Percentiles rank a stretch among this genome's conserved stretches.
These are phyloP conservation scores for Harpalus rufipes DNA, from an alignment of 2,888 invertebrate species.

Conservation along the genomic window DNA sequence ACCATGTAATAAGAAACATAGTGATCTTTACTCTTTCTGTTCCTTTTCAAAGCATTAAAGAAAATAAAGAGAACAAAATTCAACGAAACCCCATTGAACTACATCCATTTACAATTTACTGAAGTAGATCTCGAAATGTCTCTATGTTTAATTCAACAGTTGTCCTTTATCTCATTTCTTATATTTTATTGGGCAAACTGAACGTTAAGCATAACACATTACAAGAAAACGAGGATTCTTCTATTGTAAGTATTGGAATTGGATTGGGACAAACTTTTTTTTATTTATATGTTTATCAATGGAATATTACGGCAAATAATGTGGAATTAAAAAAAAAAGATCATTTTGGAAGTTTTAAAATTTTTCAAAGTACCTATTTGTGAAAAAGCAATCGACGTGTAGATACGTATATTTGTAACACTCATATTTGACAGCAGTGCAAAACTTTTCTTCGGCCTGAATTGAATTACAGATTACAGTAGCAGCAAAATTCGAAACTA, in stretches of 20 bases:
- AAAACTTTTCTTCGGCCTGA: background rate
- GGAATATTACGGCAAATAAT: too few species aligned
- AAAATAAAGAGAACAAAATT: background rate
- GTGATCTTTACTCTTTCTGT: background rate
- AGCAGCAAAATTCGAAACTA: background rate
- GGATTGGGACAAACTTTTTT: too few species aligned
- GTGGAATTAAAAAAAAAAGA: too few species aligned
- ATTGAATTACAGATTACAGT: background rate
- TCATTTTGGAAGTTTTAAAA: too few species aligned
- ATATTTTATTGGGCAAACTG: background rate
- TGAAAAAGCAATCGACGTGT: too few species aligned
- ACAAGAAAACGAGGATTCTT: too few species aligned
- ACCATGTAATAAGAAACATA: too few species aligned
- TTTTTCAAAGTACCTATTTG: too few species aligned
- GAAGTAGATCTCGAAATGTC: background rate
- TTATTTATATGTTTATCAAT: too few species aligned
- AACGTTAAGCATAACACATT: background rate
- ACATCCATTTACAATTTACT: background rate
- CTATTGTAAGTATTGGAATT: too few species aligned
- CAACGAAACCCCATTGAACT: background rate
- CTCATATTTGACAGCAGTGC: too few species aligned
- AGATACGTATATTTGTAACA: too few species aligned
- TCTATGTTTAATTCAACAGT: background rate
- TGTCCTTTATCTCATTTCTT: background rate
- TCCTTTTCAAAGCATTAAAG: background rate